phyloP scores from a whole-genome alignment of 2,113 vertebrate genomes.

The Podarcis cretensis region DNA sequence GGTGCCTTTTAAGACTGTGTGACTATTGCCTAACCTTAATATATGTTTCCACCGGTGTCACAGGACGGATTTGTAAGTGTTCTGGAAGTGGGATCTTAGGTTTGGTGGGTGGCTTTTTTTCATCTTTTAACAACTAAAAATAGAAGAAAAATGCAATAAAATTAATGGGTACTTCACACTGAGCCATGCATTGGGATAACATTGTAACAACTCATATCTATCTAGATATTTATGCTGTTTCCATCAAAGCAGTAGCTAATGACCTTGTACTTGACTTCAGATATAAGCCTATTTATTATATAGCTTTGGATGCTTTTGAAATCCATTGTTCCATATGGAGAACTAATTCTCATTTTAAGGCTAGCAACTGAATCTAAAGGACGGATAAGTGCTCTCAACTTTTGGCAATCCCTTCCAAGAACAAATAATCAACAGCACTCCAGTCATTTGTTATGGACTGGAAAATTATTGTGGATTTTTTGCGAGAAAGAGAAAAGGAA shows the following conservation, averaged over 20 bases:
- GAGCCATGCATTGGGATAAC: slow-evolving; percentile 19
- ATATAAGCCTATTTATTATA: slow-evolving; percentile 13
- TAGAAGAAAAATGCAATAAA: slow-evolving; percentile 51
- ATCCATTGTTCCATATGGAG: not conserved
- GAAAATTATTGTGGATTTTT: no score
- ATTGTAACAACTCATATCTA: slow-evolving; percentile 5
- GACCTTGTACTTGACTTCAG: slow-evolving; percentile 7
- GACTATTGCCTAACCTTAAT: slow-evolving; percentile 74
- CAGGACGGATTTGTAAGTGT: slow-evolving; percentile 71
- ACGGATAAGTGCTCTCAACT: slow-evolving; percentile 9
- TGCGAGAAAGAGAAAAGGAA: no score
- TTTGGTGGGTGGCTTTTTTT: slow-evolving; percentile 57
- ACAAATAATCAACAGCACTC: no score
- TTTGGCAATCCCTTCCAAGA: no score
- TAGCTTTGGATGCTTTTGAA: slow-evolving; percentile 27
- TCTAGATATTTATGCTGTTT: not conserved
- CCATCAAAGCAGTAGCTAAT: not conserved
- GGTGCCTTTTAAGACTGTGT: slow-evolving; percentile 28
- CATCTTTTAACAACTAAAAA: slow-evolving; percentile 66
- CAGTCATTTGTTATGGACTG: no score
- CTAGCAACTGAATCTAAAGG: slow-evolving; percentile 16
- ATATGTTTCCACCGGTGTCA: slow-evolving; percentile 78
- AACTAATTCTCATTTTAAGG: slow-evolving; percentile 32
- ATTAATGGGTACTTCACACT: not conserved
- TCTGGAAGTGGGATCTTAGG: slow-evolving; percentile 71